Evolutionary conservation across 2,113 vertebrate species (phyloP).

Genomic region (Labeo rohita): DNA sequence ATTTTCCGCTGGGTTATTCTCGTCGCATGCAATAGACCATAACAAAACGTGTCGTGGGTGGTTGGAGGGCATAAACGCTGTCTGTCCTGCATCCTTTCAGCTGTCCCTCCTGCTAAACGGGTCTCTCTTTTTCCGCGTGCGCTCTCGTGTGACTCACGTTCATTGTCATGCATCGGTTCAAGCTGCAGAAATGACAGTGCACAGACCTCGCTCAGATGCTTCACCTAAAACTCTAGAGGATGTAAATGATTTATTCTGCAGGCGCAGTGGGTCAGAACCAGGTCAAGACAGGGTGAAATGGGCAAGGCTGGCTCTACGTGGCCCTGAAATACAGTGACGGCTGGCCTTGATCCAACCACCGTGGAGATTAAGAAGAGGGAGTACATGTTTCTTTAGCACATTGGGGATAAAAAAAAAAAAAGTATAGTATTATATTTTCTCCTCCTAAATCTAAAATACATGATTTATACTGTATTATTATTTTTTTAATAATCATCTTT

Average conservation of each 20-base stretch:
- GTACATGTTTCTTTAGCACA: not conserved
- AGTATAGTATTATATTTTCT: not conserved
- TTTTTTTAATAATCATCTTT: no score
- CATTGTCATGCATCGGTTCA: slow-evolving; percentile 9
- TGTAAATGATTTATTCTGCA: slow-evolving; percentile 62
- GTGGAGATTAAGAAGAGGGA: not conserved
- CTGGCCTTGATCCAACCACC: slow-evolving; percentile 56
- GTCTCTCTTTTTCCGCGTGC: not conserved
- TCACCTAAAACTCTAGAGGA: slow-evolving; percentile 42
- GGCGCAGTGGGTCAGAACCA: slow-evolving; percentile 47
- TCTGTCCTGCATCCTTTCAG: not conserved
- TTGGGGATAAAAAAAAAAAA: not conserved
- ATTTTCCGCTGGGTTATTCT: not conserved
- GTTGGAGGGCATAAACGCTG: slow-evolving; percentile 10
- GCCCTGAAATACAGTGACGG: slow-evolving; percentile 28
- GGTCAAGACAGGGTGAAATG: slow-evolving; percentile 57
- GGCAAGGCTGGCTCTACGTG: slow-evolving; percentile 38
- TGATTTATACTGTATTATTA: no score
- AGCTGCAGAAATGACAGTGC: slow-evolving; percentile 30
- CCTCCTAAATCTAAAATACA: not conserved
- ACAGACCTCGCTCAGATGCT: slow-evolving; percentile 21
- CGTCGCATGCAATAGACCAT: not conserved
- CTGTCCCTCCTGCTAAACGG: not conserved
- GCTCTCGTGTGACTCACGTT: not conserved
- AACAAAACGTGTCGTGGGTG: not conserved